Percentiles rank a stretch among this genome's conserved stretches.
These are phyloP conservation scores for Aplysia californica DNA, from an alignment of 1,140 invertebrate species.

Conservation along the genomic window DNA sequence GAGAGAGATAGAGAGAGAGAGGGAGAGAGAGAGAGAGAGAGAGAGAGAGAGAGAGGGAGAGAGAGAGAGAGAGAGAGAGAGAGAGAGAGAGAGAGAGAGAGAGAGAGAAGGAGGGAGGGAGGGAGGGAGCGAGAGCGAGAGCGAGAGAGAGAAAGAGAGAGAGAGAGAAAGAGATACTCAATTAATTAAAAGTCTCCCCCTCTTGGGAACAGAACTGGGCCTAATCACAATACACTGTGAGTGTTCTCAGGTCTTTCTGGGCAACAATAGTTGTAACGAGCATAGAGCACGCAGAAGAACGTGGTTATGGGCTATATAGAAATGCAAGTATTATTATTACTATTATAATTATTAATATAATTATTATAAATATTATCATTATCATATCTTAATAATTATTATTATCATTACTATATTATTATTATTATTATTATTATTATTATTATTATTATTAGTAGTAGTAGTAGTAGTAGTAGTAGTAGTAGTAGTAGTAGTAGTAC, in stretches of 20 bases:
- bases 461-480: slow-evolving; percentile 6
- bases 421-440: neutral
- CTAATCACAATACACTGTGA: neutral
- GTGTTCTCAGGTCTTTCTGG: too few relatives aligned
- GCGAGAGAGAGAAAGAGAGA: too few relatives aligned
- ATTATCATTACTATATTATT: neutral
- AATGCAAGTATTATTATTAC: neutral
- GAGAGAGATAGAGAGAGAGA: too few relatives aligned
- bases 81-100: too few relatives aligned
- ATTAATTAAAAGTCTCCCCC: too few relatives aligned
- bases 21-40: too few relatives aligned
- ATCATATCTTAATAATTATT: neutral
- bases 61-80: too few relatives aligned
- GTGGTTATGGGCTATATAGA: neutral
- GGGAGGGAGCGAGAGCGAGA: too few relatives aligned
- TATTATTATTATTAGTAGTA: neutral
- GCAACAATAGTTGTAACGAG: neutral
- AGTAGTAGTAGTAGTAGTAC: neutral
- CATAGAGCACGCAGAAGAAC: neutral
- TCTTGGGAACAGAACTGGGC: neutral
- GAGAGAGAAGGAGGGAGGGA: too few relatives aligned
- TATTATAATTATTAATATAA: slow-evolving; percentile 3
- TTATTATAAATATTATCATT: slow-evolving; percentile 1
- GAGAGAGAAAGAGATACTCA: too few relatives aligned
- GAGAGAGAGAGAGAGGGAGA: too few relatives aligned